phyloP scores from a whole-genome alignment of 2,888 invertebrate genomes.

The Falcaria lacertinaria region DNA sequence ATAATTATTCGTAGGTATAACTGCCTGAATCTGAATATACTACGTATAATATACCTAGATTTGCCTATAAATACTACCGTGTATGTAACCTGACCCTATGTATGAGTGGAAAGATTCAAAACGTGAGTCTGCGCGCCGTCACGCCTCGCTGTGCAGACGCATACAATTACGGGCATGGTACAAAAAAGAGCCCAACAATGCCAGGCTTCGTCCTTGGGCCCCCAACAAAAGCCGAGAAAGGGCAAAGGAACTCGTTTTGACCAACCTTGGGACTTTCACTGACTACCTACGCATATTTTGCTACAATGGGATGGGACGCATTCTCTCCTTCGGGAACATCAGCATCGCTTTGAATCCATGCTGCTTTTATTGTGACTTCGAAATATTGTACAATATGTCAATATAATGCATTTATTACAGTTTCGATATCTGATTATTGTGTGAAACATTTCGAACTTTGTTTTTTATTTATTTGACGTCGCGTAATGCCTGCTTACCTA shows the following conservation, averaged over 20 bases:
- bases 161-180: slow-evolving; percentile 65
- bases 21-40: too few species aligned
- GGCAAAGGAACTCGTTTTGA: slow-evolving; percentile 75
- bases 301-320: slow-evolving; percentile 20
- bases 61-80: slow-evolving; percentile 19
- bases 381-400: background rate
- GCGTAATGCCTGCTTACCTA: background rate
- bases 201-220: slow-evolving; percentile 69
- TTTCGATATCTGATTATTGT: background rate
- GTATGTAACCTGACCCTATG: slow-evolving; percentile 40
- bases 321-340: slow-evolving; percentile 5
- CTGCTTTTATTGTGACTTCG: background rate
- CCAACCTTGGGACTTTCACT: slow-evolving; percentile 77
- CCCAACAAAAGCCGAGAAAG: slow-evolving; percentile 77
- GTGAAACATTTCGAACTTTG: background rate
- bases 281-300: slow-evolving; percentile 65
- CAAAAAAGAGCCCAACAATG: slow-evolving; percentile 73
- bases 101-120: slow-evolving; percentile 47
- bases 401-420: background rate
- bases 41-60: too few species aligned
- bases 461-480: background rate
- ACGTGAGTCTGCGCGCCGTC: slow-evolving; percentile 50
- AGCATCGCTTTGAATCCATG: background rate
- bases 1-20: too few species aligned
- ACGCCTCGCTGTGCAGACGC: slow-evolving; percentile 68